phyloP scores from a whole-genome alignment of 2,888 invertebrate species.

The Torymus aiolomorphi region DNA sequence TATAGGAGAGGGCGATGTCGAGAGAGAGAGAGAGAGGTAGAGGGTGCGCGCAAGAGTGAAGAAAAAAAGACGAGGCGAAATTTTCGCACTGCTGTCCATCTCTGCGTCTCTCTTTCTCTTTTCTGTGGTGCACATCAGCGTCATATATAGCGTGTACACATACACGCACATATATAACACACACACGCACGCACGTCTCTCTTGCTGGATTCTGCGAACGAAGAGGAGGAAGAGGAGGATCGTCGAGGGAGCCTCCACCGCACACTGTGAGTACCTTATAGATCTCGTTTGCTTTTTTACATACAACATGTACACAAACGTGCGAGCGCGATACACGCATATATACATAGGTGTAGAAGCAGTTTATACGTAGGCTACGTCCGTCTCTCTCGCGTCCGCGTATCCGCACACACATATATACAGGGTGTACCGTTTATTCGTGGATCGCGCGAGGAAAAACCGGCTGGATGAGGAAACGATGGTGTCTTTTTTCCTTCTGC shows the following conservation, averaged over 20 bases:
- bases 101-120: slow-evolving; percentile 19
- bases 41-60: neutral
- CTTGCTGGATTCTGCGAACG: no score
- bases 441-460: slow-evolving; percentile 2
- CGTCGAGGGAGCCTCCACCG: neutral
- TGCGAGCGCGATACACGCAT: no score
- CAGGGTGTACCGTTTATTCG: slow-evolving; percentile 50
- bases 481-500: no score
- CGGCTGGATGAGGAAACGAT: no score
- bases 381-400: slow-evolving; percentile 42
- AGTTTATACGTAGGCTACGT: slow-evolving; percentile 6
- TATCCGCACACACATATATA: neutral
- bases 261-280: slow-evolving; percentile 32
- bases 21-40: no score
- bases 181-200: no score
- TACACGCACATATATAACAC: no score
- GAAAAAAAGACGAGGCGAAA: slow-evolving; percentile 29
- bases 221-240: neutral
- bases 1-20: slow-evolving; percentile 16
- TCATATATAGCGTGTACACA: no score
- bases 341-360: neutral
- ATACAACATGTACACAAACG: neutral
- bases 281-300: slow-evolving; percentile 8
- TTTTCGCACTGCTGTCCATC: slow-evolving; percentile 8
- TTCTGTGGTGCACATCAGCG: neutral